Base-by-base conservation (phyloP, 2,888 invertebrate genomes). In the Cyaniris semiargus region DNA sequence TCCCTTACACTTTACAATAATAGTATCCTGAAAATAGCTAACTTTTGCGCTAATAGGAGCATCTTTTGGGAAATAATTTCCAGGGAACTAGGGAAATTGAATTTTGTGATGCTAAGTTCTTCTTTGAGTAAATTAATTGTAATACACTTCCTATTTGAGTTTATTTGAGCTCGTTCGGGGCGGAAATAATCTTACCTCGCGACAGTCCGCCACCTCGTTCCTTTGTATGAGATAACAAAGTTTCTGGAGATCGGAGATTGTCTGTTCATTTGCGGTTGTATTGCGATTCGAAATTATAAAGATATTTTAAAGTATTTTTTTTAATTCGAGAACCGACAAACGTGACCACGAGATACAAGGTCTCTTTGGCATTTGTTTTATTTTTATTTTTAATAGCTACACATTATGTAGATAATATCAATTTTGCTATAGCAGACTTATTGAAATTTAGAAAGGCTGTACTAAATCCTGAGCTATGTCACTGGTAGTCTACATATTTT, bases 171-270 rank as follows among this genome's bases (percentile, higher is more conserved):
- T 72, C 72, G 38, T 72, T 72, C 15, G 44, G 72, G 6, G 44
- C 38, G 38, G 44, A 44, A 72, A 72, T 38, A 44, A 72, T 72
- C 72, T 72, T 38, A 72, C 72, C 72, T 44, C 38, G 15, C 38
- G 71, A 38, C 21, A 71, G 21, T 38, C 44, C 23, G 23, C 44
- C 71, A 72, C 72, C 72, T 23, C 71, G 10, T 71, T 72, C 23
- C n/a, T 13, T 72, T 72, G 44, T 72, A 44, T 72, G 21, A 72
- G 72, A n/a, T 72, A 72, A 72, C 38, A 38, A 72, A 72, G 38
- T 72, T 72, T 44, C 44, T 38, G 7, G 13, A 23, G 27, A 66
- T 66, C 7, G 66, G 38, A 72, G 72, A 6, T 72, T 72, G 72
- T 38, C 23, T 44, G 27, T 66, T 66, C 27, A 27, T 66, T 66